Percentiles rank a stretch among this genome's conserved stretches.
phyloP scores from a whole-genome alignment of 1,140 invertebrate genomes.

The Calephelis nemesis region DNA sequence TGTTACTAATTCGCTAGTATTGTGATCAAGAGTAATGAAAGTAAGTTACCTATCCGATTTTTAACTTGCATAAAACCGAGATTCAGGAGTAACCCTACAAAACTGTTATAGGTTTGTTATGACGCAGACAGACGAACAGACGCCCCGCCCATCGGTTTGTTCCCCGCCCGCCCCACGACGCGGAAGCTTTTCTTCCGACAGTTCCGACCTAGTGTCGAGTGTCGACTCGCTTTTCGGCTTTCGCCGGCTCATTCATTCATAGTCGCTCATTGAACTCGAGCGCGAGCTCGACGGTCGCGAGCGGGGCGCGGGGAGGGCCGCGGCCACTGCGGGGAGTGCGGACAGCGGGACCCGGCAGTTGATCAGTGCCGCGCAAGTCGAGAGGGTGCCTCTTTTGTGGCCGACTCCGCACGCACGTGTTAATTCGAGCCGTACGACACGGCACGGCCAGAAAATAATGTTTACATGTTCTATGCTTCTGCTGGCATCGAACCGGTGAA shows the following conservation, averaged over 20 bases:
- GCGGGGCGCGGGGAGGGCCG: no score
- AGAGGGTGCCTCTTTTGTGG: constrained; percentile 33
- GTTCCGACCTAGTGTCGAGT: not conserved
- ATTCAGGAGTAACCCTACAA: no score
- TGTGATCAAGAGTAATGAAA: no score
- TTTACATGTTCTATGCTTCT: constrained; percentile 22
- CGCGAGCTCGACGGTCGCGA: not conserved
- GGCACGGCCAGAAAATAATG: constrained; percentile 25
- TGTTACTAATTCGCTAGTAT: no score
- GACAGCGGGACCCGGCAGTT: no score
- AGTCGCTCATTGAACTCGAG: not conserved
- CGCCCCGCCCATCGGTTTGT: no score
- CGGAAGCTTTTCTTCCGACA: constrained; percentile 17
- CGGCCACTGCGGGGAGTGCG: no score
- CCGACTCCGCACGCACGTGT: constrained; percentile 42
- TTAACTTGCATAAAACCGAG: no score
- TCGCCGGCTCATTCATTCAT: constrained; percentile 1
- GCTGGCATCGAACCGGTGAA: not conserved
- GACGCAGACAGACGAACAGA: no score
- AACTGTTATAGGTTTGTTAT: no score
- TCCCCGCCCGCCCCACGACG: constrained; percentile 29
- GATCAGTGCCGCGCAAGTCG: constrained; percentile 39
- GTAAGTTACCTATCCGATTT: no score
- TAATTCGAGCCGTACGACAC: constrained; percentile 24
- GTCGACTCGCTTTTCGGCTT: not conserved